Evolutionary conservation across 1,140 invertebrate species (phyloP).

Genomic region (Drosophila nebulosa): DNA sequence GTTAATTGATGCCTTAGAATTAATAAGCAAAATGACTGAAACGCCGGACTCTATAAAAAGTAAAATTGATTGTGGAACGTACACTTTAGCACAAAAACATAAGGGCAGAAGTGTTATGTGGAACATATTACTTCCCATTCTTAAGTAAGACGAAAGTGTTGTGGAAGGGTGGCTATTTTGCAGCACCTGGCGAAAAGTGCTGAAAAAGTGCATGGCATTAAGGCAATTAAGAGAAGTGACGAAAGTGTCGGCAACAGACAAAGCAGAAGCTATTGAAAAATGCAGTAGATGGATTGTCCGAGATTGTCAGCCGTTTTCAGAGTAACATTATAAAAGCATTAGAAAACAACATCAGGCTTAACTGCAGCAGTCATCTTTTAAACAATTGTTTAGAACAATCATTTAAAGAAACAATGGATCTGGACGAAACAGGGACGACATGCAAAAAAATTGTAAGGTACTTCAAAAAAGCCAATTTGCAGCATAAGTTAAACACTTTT

Average conservation of each 20-base stretch:
- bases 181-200: conserved; percentile 16
- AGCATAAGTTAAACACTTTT: neutral
- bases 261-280: conserved; percentile 24
- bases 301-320: conserved; percentile 32
- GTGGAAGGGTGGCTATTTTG: conserved; percentile 31
- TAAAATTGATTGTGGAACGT: conserved; percentile 16
- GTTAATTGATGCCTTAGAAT: neutral
- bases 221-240: conserved; percentile 28
- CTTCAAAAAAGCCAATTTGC: conserved; percentile 32
- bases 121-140: conserved; percentile 16
- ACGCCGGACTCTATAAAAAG: conserved; percentile 14
- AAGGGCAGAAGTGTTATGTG: conserved; percentile 18
- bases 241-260: conserved; percentile 21
- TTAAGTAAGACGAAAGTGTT: conserved; percentile 28
- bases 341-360: conserved; percentile 35
- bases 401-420: too few species aligned
- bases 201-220: conserved; percentile 21
- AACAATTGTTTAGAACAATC: too few species aligned
- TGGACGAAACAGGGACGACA: neutral
- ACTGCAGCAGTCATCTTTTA: conserved; percentile 23
- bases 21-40: neutral
- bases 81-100: conserved; percentile 10
- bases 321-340: conserved; percentile 38
- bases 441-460: conserved; percentile 32
- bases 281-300: conserved; percentile 28